phyloP scores from a whole-genome alignment of 2,888 invertebrate species.

The Clusia tigrina region DNA sequence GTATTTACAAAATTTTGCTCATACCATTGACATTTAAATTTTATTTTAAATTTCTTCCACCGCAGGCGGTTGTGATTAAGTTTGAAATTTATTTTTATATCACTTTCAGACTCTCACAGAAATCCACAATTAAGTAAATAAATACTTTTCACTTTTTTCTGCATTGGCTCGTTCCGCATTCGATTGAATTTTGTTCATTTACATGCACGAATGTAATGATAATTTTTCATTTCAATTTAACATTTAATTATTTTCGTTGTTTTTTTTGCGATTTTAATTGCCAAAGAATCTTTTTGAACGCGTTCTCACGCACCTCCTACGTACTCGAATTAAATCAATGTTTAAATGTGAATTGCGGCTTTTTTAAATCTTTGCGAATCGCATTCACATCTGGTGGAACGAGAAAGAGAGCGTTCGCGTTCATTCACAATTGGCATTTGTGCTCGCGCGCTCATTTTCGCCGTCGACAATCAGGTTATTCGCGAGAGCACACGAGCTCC shows the following conservation, averaged over 20 bases:
- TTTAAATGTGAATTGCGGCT: slow-evolving; percentile 1
- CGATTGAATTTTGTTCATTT: not conserved
- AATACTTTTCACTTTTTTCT: slow-evolving; percentile 6
- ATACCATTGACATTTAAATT: slow-evolving; percentile 24
- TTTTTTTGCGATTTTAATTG: slow-evolving; percentile 4
- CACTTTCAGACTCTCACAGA: slow-evolving; percentile 3
- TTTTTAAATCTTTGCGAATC: slow-evolving; percentile 1
- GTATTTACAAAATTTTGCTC: no score
- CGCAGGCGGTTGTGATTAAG: not conserved
- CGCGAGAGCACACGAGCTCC: slow-evolving; percentile 19
- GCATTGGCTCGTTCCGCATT: not conserved
- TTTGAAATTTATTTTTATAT: not conserved
- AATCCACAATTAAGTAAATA: not conserved
- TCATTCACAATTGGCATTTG: no score
- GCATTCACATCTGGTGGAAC: no score
- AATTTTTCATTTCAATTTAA: not conserved
- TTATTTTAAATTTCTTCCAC: not conserved
- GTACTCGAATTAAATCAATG: not conserved
- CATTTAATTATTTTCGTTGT: not conserved
- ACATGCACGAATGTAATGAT: not conserved
- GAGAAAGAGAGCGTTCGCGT: no score
- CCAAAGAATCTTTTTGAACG: not conserved
- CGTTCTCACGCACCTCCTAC: slow-evolving; percentile 27
- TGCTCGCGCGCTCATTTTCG: not conserved
- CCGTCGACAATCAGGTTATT: not conserved